Percentiles rank a stretch among this genome's conserved stretches.
Evolutionary conservation across 1,140 invertebrate species (phyloP).

Genomic region (Anadara kagoshimensis): DNA sequence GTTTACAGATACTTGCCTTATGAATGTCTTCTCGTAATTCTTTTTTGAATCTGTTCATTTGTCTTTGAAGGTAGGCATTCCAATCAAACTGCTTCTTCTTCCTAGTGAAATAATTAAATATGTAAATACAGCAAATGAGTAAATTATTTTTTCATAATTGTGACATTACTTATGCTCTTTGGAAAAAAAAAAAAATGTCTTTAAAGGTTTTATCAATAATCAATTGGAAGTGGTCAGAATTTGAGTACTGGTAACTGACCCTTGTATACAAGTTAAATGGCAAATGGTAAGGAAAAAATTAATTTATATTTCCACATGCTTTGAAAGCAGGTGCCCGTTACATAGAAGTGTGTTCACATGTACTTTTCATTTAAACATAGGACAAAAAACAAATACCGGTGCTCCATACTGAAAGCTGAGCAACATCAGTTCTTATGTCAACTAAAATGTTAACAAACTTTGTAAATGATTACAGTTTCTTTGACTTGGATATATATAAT

Average conservation of each 20-base stretch:
- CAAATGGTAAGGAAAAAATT: no score
- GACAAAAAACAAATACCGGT: no score
- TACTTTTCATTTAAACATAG: no score
- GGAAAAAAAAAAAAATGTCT: not conserved
- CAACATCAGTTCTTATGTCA: no score
- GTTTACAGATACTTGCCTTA: conserved; percentile 84
- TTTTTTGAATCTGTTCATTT: conserved; percentile 84
- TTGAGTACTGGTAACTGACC: no score
- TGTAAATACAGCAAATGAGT: no score
- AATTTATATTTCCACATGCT: no score
- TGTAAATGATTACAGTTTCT: not conserved
- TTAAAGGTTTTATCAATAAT: not conserved
- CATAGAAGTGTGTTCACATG: no score
- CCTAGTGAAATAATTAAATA: conserved; percentile 36
- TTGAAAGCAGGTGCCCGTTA: no score
- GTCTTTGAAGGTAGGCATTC: conserved; percentile 82
- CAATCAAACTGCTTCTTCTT: conserved; percentile 82
- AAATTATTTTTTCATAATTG: not conserved
- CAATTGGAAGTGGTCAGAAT: not conserved
- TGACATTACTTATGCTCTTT: not conserved
- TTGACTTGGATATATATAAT: not conserved
- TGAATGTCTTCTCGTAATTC: conserved; percentile 87
- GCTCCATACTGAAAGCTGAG: no score
- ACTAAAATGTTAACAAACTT: no score
- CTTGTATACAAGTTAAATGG: no score